These are phyloP conservation scores for Homarus gammarus DNA, from an alignment of 2,888 invertebrate species.

Conservation along the genomic window DNA sequence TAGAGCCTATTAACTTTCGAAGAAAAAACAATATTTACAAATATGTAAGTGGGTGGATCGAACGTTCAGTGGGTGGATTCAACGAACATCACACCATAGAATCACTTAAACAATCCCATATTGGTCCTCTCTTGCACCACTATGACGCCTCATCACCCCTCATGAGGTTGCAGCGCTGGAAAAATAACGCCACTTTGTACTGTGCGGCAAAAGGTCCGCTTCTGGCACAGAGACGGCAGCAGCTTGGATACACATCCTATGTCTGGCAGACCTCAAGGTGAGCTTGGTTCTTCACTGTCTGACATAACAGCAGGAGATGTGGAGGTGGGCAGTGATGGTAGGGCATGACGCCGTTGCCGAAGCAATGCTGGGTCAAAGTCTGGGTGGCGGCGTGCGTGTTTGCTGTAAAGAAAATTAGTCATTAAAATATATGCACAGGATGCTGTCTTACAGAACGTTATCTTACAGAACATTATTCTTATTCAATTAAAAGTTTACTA, in stretches of 20 bases:
- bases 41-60: slow-evolving; percentile 23
- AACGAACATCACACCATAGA: slow-evolving; percentile 37
- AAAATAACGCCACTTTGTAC: slow-evolving; percentile 55
- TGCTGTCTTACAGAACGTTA: too few species aligned
- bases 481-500: too few species aligned
- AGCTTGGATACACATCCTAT: slow-evolving; percentile 44
- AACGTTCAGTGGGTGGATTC: slow-evolving; percentile 55
- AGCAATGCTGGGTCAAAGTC: slow-evolving; percentile 83
- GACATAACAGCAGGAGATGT: slow-evolving; percentile 35
- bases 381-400: slow-evolving; percentile 84
- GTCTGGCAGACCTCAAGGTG: slow-evolving; percentile 54
- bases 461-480: too few species aligned
- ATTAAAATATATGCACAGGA: neutral
- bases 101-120: slow-evolving; percentile 28
- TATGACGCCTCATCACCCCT: slow-evolving; percentile 10
- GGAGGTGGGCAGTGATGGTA: slow-evolving; percentile 76
- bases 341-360: slow-evolving; percentile 81
- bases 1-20: slow-evolving; percentile 42
- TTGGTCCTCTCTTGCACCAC: slow-evolving; percentile 53
- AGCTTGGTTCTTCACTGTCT: slow-evolving; percentile 59
- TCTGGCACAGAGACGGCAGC: slow-evolving; percentile 57
- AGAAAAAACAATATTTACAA: slow-evolving; percentile 61
- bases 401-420: slow-evolving; percentile 80
- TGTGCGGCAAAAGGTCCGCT: slow-evolving; percentile 58
- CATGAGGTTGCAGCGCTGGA: slow-evolving; percentile 13